These are phyloP conservation scores for Hemiscyllium ocellatum DNA, from an alignment of 2,113 vertebrate genomes.

Conservation along the genomic window DNA sequence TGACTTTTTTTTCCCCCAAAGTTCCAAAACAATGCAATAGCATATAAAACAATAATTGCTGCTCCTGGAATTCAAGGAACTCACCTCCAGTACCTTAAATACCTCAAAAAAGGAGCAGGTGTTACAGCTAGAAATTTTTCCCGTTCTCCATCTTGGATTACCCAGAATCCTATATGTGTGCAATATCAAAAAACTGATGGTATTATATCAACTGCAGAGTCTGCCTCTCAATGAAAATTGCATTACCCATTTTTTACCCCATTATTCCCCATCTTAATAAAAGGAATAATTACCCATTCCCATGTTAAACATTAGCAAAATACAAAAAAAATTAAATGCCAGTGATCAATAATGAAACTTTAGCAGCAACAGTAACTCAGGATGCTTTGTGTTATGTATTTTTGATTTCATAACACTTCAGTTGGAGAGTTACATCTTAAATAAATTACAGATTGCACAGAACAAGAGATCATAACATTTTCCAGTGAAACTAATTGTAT, in stretches of 20 bases:
- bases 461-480: not conserved
- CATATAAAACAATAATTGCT: no score
- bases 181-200: not conserved
- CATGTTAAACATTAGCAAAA: not conserved
- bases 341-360: not conserved
- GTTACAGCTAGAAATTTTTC: no score
- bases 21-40: no score
- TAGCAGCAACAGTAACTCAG: not conserved
- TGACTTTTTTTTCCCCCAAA: no score
- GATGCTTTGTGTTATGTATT: no score
- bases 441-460: not conserved
- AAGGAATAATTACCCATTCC: not conserved
- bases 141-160: no score
- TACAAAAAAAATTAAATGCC: not conserved
- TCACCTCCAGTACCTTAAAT: no score
- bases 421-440: not conserved
- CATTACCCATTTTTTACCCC: not conserved
- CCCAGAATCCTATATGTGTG: not conserved
- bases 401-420: not conserved
- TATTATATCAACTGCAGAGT: not conserved
- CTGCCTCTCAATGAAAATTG: not conserved
- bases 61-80: no score
- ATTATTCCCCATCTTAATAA: not conserved
- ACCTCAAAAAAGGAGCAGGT: no score
- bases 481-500: not conserved